Evolutionary conservation across 2,797 vertebrate genomes (phyloP), one percentile per base, ranked within the genome.

Genomic region (Danio albolineatus): DNA sequence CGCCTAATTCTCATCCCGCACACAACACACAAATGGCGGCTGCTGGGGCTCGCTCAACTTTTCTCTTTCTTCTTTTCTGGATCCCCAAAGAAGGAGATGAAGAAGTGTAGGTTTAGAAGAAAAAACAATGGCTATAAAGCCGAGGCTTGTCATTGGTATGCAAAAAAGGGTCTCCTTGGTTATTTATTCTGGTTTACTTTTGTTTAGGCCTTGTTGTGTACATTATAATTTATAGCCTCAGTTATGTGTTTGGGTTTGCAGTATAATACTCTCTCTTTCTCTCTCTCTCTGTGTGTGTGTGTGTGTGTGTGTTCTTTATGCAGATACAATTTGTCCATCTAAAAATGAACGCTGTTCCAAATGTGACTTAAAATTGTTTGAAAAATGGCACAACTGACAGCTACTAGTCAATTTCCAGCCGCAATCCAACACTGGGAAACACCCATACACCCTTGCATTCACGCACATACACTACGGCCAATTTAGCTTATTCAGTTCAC

Each of bases 1-100:
- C 93, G 62, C 92, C 93, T 95, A 95, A 95, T 95, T 96, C 92
- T 91, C 89, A 84, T 73, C 79, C 70, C 92, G 59, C 73, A 76
- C 82, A 82, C 66, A 75, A 69, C 66, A 82, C 84, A 70, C 59
- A 67, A 84, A 74, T 28, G 28, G 28, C 28, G 28, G 28, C 28
- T 51, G 54, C 64, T 83, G 57, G 64, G 73, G 69, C 48, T 48
- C 12, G 21, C 77, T 82, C 65, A 78, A 41, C 54, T 69, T 38
- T 57, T 54, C 60, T 48, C 16, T 54, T 14, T n/a, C 44, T 57
- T 49, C 48, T 57, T 76, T 39, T 67, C 41, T 41, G 65, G 78
- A 76, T 48, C 66, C 70, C 44, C 65, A 74, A 66, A 60, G 49
- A 73, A 70, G 6, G 7, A 3, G 4, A 57, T 66, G 81, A 75